Evolutionary conservation across 1,140 invertebrate genomes (phyloP).

Genomic region (Bombus fervidus): DNA sequence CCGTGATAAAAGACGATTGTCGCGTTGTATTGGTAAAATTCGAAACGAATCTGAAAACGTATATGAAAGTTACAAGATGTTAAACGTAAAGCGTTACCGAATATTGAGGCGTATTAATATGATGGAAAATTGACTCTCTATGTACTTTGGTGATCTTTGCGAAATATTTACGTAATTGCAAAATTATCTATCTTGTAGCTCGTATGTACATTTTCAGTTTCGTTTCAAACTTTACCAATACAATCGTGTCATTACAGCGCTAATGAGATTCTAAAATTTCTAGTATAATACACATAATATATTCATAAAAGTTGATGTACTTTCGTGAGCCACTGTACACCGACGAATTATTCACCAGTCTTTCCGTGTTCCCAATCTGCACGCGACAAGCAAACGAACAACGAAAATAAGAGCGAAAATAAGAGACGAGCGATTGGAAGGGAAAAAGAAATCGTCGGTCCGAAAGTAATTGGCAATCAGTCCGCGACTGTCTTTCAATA

Average conservation of each 20-base stretch:
- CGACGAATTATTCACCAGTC: background rate
- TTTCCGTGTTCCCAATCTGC: background rate
- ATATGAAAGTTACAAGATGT: too few species aligned
- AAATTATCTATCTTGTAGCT: too few species aligned
- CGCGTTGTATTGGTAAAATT: too few species aligned
- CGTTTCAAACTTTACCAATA: background rate
- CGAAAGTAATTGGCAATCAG: slow-evolving; percentile 63
- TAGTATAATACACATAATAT: background rate
- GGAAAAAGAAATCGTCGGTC: slow-evolving; percentile 38
- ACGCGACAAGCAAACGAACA: background rate
- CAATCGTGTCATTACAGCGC: background rate
- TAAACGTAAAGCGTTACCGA: too few species aligned
- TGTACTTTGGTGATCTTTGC: too few species aligned
- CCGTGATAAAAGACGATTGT: too few species aligned
- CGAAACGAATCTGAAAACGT: too few species aligned
- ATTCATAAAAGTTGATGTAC: background rate
- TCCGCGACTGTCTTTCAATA: slow-evolving; percentile 62
- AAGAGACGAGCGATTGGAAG: background rate
- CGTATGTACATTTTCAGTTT: too few species aligned
- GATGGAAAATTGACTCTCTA: too few species aligned
- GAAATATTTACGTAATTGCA: too few species aligned
- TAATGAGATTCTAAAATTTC: background rate
- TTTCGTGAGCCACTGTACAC: too few species aligned
- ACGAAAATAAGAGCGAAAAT: slow-evolving; percentile 42
- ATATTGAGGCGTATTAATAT: too few species aligned